Evolutionary conservation across 2,888 invertebrate genomes (phyloP).

Genomic region (Orthosia gracilis): DNA sequence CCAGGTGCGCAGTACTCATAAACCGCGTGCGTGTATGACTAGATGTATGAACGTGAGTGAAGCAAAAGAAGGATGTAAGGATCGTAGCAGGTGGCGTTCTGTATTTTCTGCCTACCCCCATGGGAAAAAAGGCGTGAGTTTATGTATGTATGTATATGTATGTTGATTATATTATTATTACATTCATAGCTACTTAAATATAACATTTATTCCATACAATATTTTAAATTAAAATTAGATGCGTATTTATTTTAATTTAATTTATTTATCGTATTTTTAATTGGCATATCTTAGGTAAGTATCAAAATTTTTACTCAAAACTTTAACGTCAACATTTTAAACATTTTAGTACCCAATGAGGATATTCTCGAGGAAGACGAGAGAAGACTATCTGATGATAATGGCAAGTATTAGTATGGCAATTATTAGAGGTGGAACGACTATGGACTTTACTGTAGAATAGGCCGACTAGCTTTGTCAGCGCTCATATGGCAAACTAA

Average conservation of each 20-base stretch:
- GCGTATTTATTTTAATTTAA: conserved; percentile 13
- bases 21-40: no score
- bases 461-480: neutral
- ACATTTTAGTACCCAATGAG: conserved; percentile 88
- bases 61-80: no score
- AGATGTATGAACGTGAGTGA: no score
- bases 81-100: no score
- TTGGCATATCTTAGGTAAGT: neutral
- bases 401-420: conserved; percentile 75
- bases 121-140: no score
- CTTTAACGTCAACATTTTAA: conserved; percentile 50
- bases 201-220: neutral
- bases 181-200: no score
- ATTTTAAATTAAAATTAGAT: conserved; percentile 13
- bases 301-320: conserved; percentile 2
- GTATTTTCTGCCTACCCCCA: no score
- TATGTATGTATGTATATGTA: no score
- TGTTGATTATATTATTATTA: no score
- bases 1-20: no score
- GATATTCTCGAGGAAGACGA: conserved; percentile 90
- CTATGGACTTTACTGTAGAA: neutral
- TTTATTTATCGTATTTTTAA: neutral
- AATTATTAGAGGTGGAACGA: no score
- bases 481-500: no score
- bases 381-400: conserved; percentile 86